Evolutionary conservation across 2,888 invertebrate species (phyloP).

Genomic region (Tiliacea citrago): DNA sequence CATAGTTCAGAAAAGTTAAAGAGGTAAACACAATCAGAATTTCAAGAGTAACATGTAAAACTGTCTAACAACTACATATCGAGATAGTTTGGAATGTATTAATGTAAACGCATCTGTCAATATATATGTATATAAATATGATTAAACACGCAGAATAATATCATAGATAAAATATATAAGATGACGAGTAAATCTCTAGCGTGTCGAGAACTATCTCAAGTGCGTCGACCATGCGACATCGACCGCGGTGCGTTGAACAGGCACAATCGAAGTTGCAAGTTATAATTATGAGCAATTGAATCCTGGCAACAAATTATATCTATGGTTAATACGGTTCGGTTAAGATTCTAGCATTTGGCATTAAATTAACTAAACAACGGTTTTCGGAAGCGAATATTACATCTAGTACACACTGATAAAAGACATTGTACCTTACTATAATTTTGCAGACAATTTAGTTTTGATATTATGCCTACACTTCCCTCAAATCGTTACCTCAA

Average conservation of each 20-base stretch:
- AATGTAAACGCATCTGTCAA: constrained; percentile 62
- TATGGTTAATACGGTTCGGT: constrained; percentile 52
- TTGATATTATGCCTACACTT: constrained; percentile 39
- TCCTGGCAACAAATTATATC: constrained; percentile 48
- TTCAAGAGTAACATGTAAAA: constrained; percentile 46
- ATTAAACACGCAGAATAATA: constrained; percentile 55
- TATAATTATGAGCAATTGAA: constrained; percentile 32
- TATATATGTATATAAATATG: constrained; percentile 33
- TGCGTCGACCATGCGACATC: constrained; percentile 27
- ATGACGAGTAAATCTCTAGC: constrained; percentile 50
- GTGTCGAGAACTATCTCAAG: constrained; percentile 37
- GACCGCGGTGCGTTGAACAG: constrained; percentile 34
- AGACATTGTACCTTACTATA: constrained; percentile 42
- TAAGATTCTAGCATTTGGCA: constrained; percentile 80
- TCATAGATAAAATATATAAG: constrained; percentile 48
- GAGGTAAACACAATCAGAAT: constrained; percentile 48
- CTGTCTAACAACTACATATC: constrained; percentile 58
- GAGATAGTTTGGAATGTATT: constrained; percentile 66
- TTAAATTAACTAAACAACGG: constrained; percentile 70
- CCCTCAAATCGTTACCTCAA: constrained; percentile 27
- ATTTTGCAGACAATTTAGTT: constrained; percentile 46
- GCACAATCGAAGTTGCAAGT: constrained; percentile 49
- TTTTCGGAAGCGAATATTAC: constrained; percentile 64
- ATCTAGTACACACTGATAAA: constrained; percentile 63
- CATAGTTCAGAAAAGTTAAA: constrained; percentile 46